Evolutionary conservation across 2,113 vertebrate species (phyloP), one percentile per base, ranked within the genome.

Genomic region (Equus quagga): DNA sequence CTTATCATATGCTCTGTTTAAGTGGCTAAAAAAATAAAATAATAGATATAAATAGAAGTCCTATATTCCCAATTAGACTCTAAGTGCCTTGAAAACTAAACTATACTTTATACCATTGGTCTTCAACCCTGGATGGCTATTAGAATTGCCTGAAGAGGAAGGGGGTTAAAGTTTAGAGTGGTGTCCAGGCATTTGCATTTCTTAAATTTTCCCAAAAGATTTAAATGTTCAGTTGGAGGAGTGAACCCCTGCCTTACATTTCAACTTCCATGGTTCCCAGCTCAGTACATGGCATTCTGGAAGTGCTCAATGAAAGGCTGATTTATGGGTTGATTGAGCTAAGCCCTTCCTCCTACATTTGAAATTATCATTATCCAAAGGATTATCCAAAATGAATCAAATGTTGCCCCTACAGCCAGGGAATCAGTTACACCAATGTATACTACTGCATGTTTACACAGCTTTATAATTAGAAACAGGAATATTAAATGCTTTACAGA

Each of bases 41-140:
- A 41, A 92, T 9, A 46, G 21, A 51, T 28, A 33, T 19, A 70
- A 94, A 64, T 12, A 54, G 36, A 96, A 89, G 28, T 33, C 24
- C 49, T 80, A 51, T 46, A 49, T 60, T 64, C 26, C 17, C 58
- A 94, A 31, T 18, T 65, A 94, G 44, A 96, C 24, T 62, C 24
- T 19, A 89, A n/a, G 6, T 44, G 28, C 49, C 21, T 91, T 82
- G 41, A 96, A 94, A 94, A 49, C 23, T 51, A 89, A 85, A 78
- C 33, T 72, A 51, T 46, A 84, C 26, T 94, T 86, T 67, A 88
- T 31, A 62, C 1, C 7, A 85, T 26, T 28, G 18, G 15, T 46
- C 33, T 18, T 75, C 44, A 44, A 44, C 10, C 12, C 28, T 69
- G 13, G 10, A 41, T 36, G 33, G 76, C 17, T 46, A 67, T 46